Evolutionary conservation across 1,140 invertebrate genomes (phyloP), one percentile per base, ranked within the genome.

Genomic region (Aethina tumida): DNA sequence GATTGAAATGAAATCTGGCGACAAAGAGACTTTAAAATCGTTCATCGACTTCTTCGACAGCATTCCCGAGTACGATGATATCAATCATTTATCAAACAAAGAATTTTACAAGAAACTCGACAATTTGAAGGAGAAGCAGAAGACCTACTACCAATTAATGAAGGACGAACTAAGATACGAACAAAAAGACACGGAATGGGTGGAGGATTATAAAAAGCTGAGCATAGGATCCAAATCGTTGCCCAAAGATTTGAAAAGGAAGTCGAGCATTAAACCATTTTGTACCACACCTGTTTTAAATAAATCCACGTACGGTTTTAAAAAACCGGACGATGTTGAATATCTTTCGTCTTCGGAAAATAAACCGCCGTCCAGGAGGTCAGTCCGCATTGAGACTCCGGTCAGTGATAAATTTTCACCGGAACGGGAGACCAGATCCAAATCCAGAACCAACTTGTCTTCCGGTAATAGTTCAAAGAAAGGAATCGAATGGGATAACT

Each of bases 41-140:
- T 68, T 79, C 43, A 57, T 78, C 28, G 71, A 78, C 21, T 81
- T 81, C 56, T 67, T 74, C 20, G 65, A 69, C 18, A 80, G 75
- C 35, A 80, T 81, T 49, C 79, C 79, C 3, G 76, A 80, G 49
- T 81, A 81, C 44, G 69, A 67, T 22, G 77, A 81, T 25, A 63
- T 81, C 8, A 69, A 77, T 54, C 75, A 81, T 63, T 59, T 81
- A 28, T 71, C 77, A 0, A 72, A 74, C 36, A 69, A 70, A 42
- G 77, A 81, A 39, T 81, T 81, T 58, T 74, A 74, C 55, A 70
- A 68, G 12, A 74, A 74, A 18, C 50, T 82, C 14, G 70, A 75
- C 52, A 66, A 65, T 32, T 55, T 81, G n/a, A 72, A 73, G 38
- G 68, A 77, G 36, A 77, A 74, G 47, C 77, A 79, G 48, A 67